phyloP scores from a whole-genome alignment of 2,888 invertebrate genomes.

The Venusia cambrica region DNA sequence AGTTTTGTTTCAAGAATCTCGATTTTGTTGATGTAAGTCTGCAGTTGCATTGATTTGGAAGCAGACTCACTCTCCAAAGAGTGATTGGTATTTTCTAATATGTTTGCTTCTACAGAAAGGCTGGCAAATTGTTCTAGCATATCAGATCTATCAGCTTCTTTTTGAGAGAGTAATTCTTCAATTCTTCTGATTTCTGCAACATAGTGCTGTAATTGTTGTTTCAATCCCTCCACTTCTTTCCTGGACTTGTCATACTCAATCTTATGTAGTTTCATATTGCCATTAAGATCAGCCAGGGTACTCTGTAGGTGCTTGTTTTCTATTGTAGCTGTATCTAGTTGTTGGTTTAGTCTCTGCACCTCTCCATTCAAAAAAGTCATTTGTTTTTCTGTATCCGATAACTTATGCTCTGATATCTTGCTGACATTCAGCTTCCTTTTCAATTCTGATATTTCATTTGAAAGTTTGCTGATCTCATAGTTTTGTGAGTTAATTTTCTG shows the following conservation, averaged over 20 bases:
- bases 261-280: conserved; percentile 82
- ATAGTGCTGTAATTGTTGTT: conserved; percentile 89
- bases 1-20: conserved; percentile 84
- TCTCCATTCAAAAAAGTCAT: conserved; percentile 81
- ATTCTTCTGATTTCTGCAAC: conserved; percentile 90
- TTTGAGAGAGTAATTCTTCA: conserved; percentile 86
- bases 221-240: conserved; percentile 87
- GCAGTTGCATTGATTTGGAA: conserved; percentile 83
- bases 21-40: conserved; percentile 72
- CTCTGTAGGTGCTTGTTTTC: conserved; percentile 89
- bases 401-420: conserved; percentile 70
- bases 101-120: conserved; percentile 88
- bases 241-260: conserved; percentile 85
- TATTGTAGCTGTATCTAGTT: conserved; percentile 81
- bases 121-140: conserved; percentile 90
- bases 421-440: conserved; percentile 74
- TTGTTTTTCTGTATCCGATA: conserved; percentile 76
- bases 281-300: conserved; percentile 84
- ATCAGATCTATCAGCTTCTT: conserved; percentile 90
- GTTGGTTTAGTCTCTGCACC: conserved; percentile 75
- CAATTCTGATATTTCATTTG: conserved; percentile 77
- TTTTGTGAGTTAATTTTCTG: conserved; percentile 83
- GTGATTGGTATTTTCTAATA: conserved; percentile 89
- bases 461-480: conserved; percentile 75
- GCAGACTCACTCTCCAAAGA: conserved; percentile 88